Evolutionary conservation across 2,113 vertebrate species (phyloP).

Genomic region (Malurus elegans): DNA sequence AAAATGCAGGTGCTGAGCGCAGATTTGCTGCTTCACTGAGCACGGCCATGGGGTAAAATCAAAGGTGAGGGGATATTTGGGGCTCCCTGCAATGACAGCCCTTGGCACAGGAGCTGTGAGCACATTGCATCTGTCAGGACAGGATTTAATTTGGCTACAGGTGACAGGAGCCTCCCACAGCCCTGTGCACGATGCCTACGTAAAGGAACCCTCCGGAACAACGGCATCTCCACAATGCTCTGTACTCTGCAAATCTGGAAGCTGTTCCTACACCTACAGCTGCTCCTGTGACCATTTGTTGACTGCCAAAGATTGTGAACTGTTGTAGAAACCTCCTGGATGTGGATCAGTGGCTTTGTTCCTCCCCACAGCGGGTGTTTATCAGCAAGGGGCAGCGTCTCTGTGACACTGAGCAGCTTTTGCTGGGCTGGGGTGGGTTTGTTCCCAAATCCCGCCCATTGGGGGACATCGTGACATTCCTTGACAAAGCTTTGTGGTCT

Average conservation of each 20-base stretch:
- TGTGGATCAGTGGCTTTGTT: not conserved
- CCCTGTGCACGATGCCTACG: accelerated
- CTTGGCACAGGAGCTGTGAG: not conserved
- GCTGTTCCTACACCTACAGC: not conserved
- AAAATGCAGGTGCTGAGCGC: not conserved
- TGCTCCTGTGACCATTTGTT: not conserved
- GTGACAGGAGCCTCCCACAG: not conserved
- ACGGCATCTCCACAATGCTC: accelerated
- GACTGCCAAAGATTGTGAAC: not conserved
- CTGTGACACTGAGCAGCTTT: not conserved
- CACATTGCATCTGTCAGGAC: accelerated
- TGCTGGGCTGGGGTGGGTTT: not conserved
- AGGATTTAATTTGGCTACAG: not conserved
- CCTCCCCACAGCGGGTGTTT: accelerated
- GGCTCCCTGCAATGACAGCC: not conserved
- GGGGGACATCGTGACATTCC: not conserved
- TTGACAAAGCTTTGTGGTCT: not conserved
- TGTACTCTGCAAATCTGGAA: not conserved
- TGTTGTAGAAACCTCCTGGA: not conserved
- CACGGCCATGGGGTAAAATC: not conserved
- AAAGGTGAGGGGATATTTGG: not conserved
- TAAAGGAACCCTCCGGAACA: not conserved
- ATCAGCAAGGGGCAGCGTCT: not conserved
- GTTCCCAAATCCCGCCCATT: accelerated
- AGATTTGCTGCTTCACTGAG: not conserved